Conservation (phyloP, 2,797 vertebrate species). For the Bradypodion pumilum region DNA sequence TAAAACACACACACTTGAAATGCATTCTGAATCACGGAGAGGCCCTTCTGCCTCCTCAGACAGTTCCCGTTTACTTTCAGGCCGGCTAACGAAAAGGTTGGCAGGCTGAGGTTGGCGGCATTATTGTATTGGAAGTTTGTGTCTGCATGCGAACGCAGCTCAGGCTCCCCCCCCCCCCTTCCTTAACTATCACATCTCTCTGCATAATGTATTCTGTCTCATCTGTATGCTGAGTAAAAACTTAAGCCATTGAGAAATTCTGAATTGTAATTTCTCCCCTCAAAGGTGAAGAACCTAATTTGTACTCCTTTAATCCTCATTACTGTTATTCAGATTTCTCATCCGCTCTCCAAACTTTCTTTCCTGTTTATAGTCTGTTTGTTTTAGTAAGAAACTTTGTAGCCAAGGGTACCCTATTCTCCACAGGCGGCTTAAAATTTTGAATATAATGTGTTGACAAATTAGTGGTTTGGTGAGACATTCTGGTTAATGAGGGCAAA, state of each 20-base stretch:
- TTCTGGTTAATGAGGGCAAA: neutral
- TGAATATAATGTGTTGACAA: neutral
- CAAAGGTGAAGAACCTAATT: constrained; percentile 30
- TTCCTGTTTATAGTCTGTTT: neutral
- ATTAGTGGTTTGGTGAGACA: neutral
- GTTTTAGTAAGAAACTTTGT: constrained; percentile 3
- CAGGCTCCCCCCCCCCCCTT: no score
- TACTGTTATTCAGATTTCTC: constrained; percentile 26
- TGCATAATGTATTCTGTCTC: constrained; percentile 49
- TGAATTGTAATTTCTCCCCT: constrained; percentile 10
- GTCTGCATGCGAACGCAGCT: constrained; percentile 42
- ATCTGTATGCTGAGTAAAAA: constrained; percentile 34
- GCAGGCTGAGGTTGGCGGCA: constrained; percentile 63
- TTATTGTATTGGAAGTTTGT: constrained; percentile 62
- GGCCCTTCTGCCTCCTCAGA: constrained; percentile 73
- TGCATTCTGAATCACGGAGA: constrained; percentile 79
- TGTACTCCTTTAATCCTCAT: constrained; percentile 1
- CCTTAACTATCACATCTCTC: constrained; percentile 15
- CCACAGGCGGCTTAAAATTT: neutral
- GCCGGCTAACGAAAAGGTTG: constrained; percentile 73
- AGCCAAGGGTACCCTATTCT: neutral
- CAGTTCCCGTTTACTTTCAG: constrained; percentile 78
- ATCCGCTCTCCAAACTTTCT: neutral
- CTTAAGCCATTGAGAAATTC: constrained; percentile 19
- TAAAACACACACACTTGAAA: constrained; percentile 77